phyloP scores from a whole-genome alignment of 2,113 vertebrate genomes.

The Canis aureus region DNA sequence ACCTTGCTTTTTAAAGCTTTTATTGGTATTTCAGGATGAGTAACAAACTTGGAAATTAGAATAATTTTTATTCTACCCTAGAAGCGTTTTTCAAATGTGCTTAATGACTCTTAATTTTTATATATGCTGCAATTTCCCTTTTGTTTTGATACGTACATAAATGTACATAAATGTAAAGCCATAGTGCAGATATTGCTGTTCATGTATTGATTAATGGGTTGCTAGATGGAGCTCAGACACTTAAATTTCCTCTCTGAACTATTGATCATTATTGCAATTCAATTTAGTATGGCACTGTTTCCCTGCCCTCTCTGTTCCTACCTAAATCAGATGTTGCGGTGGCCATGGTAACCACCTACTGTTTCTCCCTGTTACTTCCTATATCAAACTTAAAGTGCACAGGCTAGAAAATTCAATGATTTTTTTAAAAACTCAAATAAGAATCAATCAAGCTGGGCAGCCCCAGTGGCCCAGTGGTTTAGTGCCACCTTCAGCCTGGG shows the following conservation, averaged over 20 bases:
- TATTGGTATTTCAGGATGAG: background rate
- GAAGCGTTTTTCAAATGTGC: background rate
- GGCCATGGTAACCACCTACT: slow-evolving; percentile 86
- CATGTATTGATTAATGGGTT: background rate
- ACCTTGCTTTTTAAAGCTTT: background rate
- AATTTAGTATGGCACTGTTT: slow-evolving; percentile 55
- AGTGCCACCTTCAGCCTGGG: too few relatives aligned
- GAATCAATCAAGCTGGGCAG: slow-evolving; percentile 7
- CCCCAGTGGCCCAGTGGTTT: too few relatives aligned
- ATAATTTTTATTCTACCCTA: background rate
- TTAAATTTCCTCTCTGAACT: slow-evolving; percentile 60
- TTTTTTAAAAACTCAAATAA: background rate
- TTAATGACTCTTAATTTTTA: slow-evolving; percentile 6
- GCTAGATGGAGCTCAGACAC: slow-evolving; percentile 55
- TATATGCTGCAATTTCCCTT: background rate
- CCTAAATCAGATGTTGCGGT: slow-evolving; percentile 80
- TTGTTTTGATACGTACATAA: background rate
- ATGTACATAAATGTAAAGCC: background rate
- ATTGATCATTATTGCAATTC: slow-evolving; percentile 55
- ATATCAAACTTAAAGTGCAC: slow-evolving; percentile 77
- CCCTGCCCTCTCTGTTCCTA: slow-evolving; percentile 69
- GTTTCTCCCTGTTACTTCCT: slow-evolving; percentile 80
- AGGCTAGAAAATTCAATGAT: slow-evolving; percentile 41
- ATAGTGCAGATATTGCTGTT: background rate
- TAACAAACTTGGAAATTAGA: background rate